Evolutionary conservation across 92 coral and sea anemone species (phyloP).

Genomic region (Desmophyllum pertusum): DNA sequence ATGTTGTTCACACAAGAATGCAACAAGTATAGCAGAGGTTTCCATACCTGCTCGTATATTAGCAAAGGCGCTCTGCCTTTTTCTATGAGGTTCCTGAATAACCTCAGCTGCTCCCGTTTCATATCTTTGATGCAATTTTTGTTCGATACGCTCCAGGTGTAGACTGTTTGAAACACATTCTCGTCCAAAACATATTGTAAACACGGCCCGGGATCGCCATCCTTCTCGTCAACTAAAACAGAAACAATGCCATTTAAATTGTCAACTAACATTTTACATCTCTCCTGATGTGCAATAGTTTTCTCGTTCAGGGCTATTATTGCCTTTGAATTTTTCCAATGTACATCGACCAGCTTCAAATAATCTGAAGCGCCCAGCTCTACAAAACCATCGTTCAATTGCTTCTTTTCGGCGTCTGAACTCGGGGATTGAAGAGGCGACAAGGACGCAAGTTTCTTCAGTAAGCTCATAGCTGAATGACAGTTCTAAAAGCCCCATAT

Average conservation of each 20-base stretch:
- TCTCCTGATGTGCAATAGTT: conserved; percentile 79
- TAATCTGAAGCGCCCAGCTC: conserved; percentile 62
- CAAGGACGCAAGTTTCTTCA: conserved; percentile 78
- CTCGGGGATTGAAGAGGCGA: conserved; percentile 68
- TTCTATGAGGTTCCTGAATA: conserved; percentile 84
- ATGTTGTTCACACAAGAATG: conserved; percentile 84
- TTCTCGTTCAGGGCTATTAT: conserved; percentile 83
- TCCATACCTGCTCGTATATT: conserved; percentile 91
- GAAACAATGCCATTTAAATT: conserved; percentile 85
- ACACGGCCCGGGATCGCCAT: conserved; percentile 92
- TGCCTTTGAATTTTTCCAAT: conserved; percentile 84
- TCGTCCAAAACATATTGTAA: conserved; percentile 88
- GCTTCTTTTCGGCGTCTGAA: conserved; percentile 63
- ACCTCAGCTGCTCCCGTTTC: conserved; percentile 86
- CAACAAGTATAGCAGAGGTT: conserved; percentile 81
- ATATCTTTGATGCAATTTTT: conserved; percentile 80
- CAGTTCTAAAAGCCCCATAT: conserved; percentile 28
- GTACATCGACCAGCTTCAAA: conserved; percentile 78
- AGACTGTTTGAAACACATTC: conserved; percentile 79
- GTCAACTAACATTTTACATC: conserved; percentile 86
- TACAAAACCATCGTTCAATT: conserved; percentile 38
- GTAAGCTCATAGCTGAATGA: conserved; percentile 66
- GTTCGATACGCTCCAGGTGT: conserved; percentile 80
- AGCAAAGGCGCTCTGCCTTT: conserved; percentile 80
- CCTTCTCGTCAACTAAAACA: conserved; percentile 87